Conservation (phyloP, 2,797 vertebrate species). For the Echeneis naucrates region DNA sequence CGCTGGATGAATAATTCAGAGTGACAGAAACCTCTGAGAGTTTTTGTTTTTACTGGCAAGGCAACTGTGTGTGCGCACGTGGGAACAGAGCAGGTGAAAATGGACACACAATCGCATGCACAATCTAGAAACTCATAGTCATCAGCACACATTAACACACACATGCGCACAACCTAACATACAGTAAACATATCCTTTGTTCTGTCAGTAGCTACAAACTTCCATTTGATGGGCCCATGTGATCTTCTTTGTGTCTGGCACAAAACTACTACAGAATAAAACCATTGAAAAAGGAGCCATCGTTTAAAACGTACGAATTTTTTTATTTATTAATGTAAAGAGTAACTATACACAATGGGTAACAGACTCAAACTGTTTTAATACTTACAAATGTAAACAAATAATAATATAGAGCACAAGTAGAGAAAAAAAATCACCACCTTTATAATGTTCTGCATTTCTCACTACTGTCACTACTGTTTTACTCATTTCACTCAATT, state of each 20-base stretch:
- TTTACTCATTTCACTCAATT: conserved; percentile 75
- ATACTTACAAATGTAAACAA: conserved; percentile 88
- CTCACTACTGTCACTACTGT: conserved; percentile 67
- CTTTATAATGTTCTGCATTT: conserved; percentile 63
- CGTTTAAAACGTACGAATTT: conserved; percentile 55
- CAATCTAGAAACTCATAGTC: conserved; percentile 47
- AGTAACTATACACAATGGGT: conserved; percentile 79
- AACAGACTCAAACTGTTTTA: conserved; percentile 84
- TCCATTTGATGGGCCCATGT: conserved; percentile 14
- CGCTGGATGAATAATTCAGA: conserved; percentile 53
- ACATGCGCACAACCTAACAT: conserved; percentile 12
- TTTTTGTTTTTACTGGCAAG: conserved; percentile 19
- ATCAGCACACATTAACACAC: conserved; percentile 28
- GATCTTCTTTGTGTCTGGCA: neutral
- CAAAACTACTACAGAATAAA: neutral
- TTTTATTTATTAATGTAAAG: conserved; percentile 78
- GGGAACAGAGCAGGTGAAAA: conserved; percentile 66
- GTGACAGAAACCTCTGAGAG: conserved; percentile 13
- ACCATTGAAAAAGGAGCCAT: neutral
- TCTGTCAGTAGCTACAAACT: conserved; percentile 26
- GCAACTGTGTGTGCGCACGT: conserved; percentile 21
- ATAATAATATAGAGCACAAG: conserved; percentile 80
- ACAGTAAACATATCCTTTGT: conserved; percentile 33
- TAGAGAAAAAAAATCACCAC: conserved; percentile 75
- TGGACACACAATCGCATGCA: conserved; percentile 35